Conservation (phyloP, 2,888 invertebrate genomes). For the Cyclophora albipunctata region DNA sequence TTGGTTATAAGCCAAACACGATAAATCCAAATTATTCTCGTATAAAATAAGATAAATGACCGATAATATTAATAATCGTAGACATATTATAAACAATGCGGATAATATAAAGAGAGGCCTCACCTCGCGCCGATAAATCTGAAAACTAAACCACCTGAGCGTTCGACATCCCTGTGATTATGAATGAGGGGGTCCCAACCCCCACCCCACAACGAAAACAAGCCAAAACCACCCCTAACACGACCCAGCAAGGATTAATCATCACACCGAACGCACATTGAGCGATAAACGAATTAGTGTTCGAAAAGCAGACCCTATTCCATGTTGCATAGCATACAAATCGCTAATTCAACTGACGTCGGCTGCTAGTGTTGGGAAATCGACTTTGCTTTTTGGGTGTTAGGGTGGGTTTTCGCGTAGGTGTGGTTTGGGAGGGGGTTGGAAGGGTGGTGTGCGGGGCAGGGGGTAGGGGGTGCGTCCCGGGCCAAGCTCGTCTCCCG, state of each 20-base stretch:
- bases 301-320: constrained; percentile 64
- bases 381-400: constrained; percentile 13
- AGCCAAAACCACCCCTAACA: constrained; percentile 25
- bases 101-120: constrained; percentile 56
- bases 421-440: constrained; percentile 20
- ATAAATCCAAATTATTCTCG: no score
- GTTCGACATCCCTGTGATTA: constrained; percentile 65
- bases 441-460: constrained; percentile 47
- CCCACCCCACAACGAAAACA: constrained; percentile 16
- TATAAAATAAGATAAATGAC: no score
- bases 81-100: constrained; percentile 42
- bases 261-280: constrained; percentile 19
- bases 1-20: no score
- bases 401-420: constrained; percentile 26
- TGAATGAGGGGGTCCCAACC: constrained; percentile 50
- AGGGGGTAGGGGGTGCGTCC: constrained; percentile 38
- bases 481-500: constrained; percentile 64
- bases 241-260: constrained; percentile 21
- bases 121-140: constrained; percentile 65
- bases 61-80: background rate
- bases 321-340: constrained; percentile 61
- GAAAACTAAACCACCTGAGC: constrained; percentile 69
- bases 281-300: constrained; percentile 64
- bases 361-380: constrained; percentile 9
- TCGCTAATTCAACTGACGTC: constrained; percentile 47